Percentiles rank a stretch among this genome's conserved stretches.
Conservation (phyloP, 2,113 vertebrate species). For the Platycercus adscitus region DNA sequence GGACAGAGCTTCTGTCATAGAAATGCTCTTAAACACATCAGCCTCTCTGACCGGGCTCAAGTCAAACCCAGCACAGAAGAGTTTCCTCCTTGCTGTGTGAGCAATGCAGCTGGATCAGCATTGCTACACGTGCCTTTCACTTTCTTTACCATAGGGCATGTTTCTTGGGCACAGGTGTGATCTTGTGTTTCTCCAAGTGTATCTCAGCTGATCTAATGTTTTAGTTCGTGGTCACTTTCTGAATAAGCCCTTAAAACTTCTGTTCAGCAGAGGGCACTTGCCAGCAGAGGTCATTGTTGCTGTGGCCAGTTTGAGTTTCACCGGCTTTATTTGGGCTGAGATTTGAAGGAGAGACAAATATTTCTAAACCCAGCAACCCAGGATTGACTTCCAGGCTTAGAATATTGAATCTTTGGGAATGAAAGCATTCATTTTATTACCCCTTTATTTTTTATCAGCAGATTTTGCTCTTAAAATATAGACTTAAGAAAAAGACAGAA, state of each 20-base stretch:
- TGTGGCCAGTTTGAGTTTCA: not conserved
- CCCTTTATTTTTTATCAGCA: not conserved
- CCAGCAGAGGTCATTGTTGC: constrained; percentile 61
- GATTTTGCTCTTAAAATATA: not conserved
- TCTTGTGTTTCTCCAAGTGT: not conserved
- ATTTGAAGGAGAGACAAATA: not conserved
- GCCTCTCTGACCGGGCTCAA: not conserved
- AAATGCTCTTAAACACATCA: not conserved
- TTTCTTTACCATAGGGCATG: not conserved
- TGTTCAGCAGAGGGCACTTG: not conserved
- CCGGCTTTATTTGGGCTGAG: not conserved
- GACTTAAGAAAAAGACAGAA: not conserved
- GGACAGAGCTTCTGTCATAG: not conserved
- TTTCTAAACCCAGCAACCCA: not conserved
- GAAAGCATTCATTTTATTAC: not conserved
- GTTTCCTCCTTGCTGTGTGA: not conserved
- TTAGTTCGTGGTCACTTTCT: not conserved
- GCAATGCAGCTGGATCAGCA: not conserved
- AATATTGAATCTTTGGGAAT: not conserved
- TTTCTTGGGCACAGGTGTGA: not conserved
- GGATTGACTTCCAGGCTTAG: not conserved
- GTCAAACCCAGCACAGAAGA: not conserved
- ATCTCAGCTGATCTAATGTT: not conserved
- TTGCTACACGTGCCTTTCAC: not conserved
- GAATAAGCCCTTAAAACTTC: not conserved